These are phyloP conservation scores for Stenoptilia bipunctidactyla DNA, from an alignment of 2,888 invertebrate species.

Conservation along the genomic window DNA sequence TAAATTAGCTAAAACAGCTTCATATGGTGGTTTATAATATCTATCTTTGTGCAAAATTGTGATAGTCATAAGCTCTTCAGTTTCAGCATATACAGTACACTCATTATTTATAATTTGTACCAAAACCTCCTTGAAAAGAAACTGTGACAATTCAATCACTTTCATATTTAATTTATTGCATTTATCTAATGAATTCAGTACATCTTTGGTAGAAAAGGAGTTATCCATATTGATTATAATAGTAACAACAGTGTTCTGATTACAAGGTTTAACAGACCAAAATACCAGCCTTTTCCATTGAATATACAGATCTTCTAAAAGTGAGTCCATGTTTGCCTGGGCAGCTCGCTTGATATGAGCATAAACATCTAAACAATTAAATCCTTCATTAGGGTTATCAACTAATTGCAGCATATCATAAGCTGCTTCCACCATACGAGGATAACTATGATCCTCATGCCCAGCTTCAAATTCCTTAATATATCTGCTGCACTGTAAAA, in stretches of 20 bases:
- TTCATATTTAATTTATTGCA: conserved; percentile 49
- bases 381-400: conserved; percentile 54
- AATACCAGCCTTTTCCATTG: conserved; percentile 63
- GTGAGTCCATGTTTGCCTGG: conserved; percentile 44
- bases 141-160: conserved; percentile 69
- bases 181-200: conserved; percentile 47
- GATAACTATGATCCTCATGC: conserved; percentile 36
- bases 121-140: conserved; percentile 70
- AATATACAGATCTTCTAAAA: conserved; percentile 51
- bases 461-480: conserved; percentile 45
- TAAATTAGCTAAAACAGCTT: conserved; percentile 70
- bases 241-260: conserved; percentile 34
- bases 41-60: conserved; percentile 47
- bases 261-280: conserved; percentile 32
- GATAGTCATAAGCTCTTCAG: conserved; percentile 35
- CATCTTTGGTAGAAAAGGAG: conserved; percentile 27
- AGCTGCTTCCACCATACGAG: conserved; percentile 62
- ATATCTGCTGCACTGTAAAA: conserved; percentile 39
- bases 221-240: conserved; percentile 45
- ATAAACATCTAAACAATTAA: conserved; percentile 64
- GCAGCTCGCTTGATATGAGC: conserved; percentile 55
- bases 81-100: conserved; percentile 45
- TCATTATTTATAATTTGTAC: conserved; percentile 68
- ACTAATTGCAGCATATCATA: conserved; percentile 51
- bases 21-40: conserved; percentile 49